Conservation (phyloP, 2,888 invertebrate species). For the Drosophila setosimentum region DNA sequence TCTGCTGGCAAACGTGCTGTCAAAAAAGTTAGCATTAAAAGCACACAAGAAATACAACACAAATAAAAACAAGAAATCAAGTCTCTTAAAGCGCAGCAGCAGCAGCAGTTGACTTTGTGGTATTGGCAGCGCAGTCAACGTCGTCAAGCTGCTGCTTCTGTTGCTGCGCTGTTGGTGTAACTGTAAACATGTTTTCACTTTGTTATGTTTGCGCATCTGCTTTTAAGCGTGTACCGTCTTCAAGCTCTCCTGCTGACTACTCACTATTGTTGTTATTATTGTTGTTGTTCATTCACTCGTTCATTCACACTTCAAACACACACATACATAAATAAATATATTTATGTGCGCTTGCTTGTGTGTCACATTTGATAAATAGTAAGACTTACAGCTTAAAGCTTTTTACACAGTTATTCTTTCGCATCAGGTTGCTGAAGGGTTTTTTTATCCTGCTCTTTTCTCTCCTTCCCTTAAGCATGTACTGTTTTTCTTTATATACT, state of each 20-base stretch:
- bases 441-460: slow-evolving; percentile 5
- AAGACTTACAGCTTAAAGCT: slow-evolving; percentile 54
- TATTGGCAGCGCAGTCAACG: slow-evolving; percentile 29
- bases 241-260: slow-evolving; percentile 21
- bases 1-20: slow-evolving; percentile 48
- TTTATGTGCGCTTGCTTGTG: slow-evolving; percentile 8
- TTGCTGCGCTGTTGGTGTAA: slow-evolving; percentile 52
- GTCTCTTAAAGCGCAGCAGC: slow-evolving; percentile 60
- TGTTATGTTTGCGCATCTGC: slow-evolving; percentile 77
- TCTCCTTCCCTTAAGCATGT: slow-evolving; percentile 14
- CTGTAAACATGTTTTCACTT: slow-evolving; percentile 81
- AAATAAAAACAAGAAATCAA: slow-evolving; percentile 40
- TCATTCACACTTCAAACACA: slow-evolving; percentile 57
- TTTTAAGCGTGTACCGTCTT: slow-evolving; percentile 57
- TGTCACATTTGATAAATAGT: slow-evolving; percentile 42
- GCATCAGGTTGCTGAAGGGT: slow-evolving; percentile 55
- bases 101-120: slow-evolving; percentile 54
- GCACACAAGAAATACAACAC: slow-evolving; percentile 20
- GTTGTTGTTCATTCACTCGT: slow-evolving; percentile 68
- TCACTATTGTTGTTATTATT: slow-evolving; percentile 28
- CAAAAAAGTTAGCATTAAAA: slow-evolving; percentile 60
- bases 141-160: slow-evolving; percentile 15
- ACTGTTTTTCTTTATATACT: slow-evolving; percentile 22
- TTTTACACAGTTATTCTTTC: slow-evolving; percentile 46
- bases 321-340: neutral